phyloP scores from a whole-genome alignment of 2,797 vertebrate species.

The Enteromius thamalakanensis region DNA sequence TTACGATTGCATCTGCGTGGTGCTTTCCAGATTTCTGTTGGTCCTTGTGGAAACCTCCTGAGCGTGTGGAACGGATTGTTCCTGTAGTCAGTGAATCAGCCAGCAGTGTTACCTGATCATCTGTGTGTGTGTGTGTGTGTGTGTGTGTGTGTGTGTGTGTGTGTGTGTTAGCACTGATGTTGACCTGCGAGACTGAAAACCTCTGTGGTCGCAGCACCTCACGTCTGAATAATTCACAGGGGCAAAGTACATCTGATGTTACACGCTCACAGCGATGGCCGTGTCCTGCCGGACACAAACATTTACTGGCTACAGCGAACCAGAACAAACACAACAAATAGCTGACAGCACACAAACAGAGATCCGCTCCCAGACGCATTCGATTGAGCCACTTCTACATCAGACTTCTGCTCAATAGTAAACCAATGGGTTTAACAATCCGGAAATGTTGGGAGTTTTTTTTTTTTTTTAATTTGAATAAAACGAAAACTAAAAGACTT shows the following conservation, averaged over 20 bases:
- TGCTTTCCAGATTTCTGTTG: no score
- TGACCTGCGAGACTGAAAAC: not conserved
- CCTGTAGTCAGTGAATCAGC: not conserved
- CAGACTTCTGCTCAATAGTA: not conserved
- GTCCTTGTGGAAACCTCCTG: not conserved
- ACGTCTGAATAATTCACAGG: not conserved
- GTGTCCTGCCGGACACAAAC: not conserved
- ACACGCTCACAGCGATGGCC: not conserved
- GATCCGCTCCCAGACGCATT: not conserved
- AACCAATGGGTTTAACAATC: not conserved
- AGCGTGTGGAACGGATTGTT: not conserved
- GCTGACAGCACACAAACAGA: not conserved
- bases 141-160: not conserved
- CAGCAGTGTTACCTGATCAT: not conserved
- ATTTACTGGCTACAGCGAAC: not conserved
- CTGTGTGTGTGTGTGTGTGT: not conserved
- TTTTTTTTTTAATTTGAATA: no score
- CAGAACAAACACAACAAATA: not conserved
- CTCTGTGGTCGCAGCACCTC: not conserved
- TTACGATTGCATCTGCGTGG: no score
- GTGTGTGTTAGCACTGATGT: not conserved
- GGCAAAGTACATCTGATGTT: not conserved
- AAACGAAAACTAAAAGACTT: no score
- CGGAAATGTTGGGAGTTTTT: no score
- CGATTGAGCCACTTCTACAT: not conserved